A percentile compares a stretch with the other conserved stretches of the same genome.
phyloP scores from a whole-genome alignment of 2,888 invertebrate genomes.

The Diogma glabrata region DNA sequence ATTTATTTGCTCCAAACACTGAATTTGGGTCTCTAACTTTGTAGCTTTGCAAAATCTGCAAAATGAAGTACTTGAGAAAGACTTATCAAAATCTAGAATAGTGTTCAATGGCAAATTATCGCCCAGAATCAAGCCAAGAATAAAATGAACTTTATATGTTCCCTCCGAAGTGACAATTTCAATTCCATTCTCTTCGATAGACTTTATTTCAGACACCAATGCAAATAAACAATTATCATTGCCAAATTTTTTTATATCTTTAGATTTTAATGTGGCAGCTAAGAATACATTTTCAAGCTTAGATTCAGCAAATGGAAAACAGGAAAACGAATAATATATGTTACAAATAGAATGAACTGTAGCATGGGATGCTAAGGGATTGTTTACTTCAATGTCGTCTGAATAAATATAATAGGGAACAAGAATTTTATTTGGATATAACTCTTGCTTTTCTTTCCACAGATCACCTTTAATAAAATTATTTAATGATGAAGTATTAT shows the following conservation, averaged over 20 bases:
- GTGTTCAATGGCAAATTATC: conserved; percentile 15
- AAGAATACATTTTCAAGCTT: neutral
- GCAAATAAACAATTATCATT: conserved; percentile 21
- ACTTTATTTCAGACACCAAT: conserved; percentile 20
- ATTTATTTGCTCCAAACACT: conserved; percentile 16
- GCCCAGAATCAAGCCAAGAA: conserved; percentile 17
- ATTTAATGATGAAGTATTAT: no score
- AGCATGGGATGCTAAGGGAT: conserved; percentile 13
- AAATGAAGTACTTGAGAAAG: conserved; percentile 20
- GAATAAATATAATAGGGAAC: conserved; percentile 4
- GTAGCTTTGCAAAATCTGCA: conserved; percentile 23
- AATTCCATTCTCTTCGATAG: conserved; percentile 21
- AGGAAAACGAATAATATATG: conserved; percentile 12
- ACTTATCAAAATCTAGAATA: conserved; percentile 17
- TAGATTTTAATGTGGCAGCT: neutral
- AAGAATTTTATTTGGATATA: neutral
- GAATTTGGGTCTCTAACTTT: conserved; percentile 16
- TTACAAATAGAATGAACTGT: conserved; percentile 11
- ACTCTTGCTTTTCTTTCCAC: no score
- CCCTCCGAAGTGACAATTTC: conserved; percentile 14
- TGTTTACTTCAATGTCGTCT: conserved; percentile 13
- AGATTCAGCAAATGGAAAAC: neutral
- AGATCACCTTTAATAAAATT: no score
- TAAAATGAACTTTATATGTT: conserved; percentile 14
- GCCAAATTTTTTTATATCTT: neutral